Conservation (phyloP, 2,113 vertebrate species). For the Elachura formosa region DNA sequence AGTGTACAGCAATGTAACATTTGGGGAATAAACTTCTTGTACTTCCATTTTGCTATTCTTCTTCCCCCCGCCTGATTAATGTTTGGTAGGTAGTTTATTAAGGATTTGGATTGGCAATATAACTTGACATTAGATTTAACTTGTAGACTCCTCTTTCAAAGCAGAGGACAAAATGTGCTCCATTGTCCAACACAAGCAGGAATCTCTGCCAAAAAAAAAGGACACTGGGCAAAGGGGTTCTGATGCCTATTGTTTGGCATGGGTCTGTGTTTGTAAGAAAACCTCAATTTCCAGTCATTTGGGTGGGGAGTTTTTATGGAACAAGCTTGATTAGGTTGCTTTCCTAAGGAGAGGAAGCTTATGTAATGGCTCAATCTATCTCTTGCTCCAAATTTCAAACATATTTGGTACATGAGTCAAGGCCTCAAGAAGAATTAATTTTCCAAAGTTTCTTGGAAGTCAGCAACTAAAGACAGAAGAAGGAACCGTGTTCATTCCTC, state of each 20-base stretch:
- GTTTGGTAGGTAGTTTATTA: not conserved
- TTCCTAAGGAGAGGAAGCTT: constrained; percentile 16
- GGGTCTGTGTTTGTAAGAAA: not conserved
- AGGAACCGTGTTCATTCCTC: not conserved
- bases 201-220: not conserved
- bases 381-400: not conserved
- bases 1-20: not conserved
- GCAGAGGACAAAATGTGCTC: not conserved
- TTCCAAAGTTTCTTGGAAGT: not conserved
- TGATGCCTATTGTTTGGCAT: not conserved
- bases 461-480: not conserved
- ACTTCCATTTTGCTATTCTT: not conserved
- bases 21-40: not conserved
- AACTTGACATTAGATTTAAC: not conserved
- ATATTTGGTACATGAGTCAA: not conserved
- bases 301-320: not conserved
- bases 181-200: not conserved
- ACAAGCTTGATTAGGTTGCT: constrained; percentile 6
- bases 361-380: not conserved
- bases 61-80: not conserved
- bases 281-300: not conserved
- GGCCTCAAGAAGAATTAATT: not conserved
- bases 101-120: not conserved
- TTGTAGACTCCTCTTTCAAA: not conserved
- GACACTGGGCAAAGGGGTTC: not conserved